Conservation (phyloP, 2,888 invertebrate genomes). For the Hemithea aestivaria region DNA sequence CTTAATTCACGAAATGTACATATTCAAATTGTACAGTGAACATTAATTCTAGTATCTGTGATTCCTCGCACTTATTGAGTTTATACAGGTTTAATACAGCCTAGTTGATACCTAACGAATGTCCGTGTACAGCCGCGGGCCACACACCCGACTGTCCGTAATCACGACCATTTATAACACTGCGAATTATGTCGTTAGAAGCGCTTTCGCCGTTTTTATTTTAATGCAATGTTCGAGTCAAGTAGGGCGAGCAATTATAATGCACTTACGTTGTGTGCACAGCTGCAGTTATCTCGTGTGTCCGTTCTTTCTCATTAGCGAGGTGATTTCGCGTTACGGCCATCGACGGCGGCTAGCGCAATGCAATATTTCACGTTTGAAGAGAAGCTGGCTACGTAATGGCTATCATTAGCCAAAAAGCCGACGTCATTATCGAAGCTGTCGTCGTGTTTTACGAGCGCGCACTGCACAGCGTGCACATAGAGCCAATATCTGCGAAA, state of each 20-base stretch:
- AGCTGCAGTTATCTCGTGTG: slow-evolving; percentile 35
- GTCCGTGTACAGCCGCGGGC: slow-evolving; percentile 24
- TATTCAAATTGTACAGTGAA: too few species aligned
- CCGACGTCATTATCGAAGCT: slow-evolving; percentile 43
- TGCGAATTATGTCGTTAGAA: slow-evolving; percentile 53
- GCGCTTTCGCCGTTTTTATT: slow-evolving; percentile 47
- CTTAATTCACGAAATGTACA: too few species aligned
- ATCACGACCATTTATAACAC: slow-evolving; percentile 49
- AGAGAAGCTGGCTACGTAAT: slow-evolving; percentile 31
- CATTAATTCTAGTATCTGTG: too few species aligned
- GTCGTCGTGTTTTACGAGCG: slow-evolving; percentile 33
- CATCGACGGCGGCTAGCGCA: slow-evolving; percentile 32
- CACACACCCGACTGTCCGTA: slow-evolving; percentile 32
- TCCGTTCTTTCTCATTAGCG: slow-evolving; percentile 40
- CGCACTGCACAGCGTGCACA: slow-evolving; percentile 16
- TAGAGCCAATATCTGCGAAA: slow-evolving; percentile 35
- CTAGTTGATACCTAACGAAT: slow-evolving; percentile 11
- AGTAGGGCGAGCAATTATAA: slow-evolving; percentile 52
- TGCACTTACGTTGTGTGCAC: slow-evolving; percentile 48
- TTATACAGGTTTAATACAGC: too few species aligned
- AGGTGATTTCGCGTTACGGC: slow-evolving; percentile 36
- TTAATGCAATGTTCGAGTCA: slow-evolving; percentile 42
- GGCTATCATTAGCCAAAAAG: slow-evolving; percentile 43
- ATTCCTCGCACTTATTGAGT: too few species aligned
- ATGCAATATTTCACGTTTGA: slow-evolving; percentile 38